phyloP scores from a whole-genome alignment of 2,888 invertebrate genomes.

The Cyclophora albipunctata region DNA sequence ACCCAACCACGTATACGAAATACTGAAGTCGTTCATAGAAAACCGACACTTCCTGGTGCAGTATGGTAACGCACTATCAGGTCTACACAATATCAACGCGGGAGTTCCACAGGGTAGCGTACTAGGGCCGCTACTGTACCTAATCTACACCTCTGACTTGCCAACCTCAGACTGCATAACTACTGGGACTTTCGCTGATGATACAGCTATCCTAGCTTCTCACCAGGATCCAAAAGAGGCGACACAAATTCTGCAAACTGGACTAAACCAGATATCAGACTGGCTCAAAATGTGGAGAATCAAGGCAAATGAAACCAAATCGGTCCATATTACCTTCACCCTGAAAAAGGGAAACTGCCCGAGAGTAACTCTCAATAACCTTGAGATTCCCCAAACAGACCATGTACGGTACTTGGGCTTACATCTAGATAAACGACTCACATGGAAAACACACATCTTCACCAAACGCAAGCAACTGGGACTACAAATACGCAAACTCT shows the following conservation, averaged over 20 bases:
- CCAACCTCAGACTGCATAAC: not conserved
- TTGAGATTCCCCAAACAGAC: conserved; percentile 2
- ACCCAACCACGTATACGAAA: not conserved
- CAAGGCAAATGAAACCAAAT: not conserved
- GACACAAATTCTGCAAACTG: not conserved
- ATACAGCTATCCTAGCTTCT: not conserved
- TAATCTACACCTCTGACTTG: not conserved
- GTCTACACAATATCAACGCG: no score
- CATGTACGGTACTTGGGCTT: conserved; percentile 16
- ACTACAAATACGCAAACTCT: conserved; percentile 1
- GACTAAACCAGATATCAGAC: not conserved
- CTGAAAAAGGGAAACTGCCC: not conserved
- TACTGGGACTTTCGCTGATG: not conserved
- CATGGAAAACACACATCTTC: conserved; percentile 17
- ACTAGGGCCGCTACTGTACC: conserved; percentile 8
- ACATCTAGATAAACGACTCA: conserved; percentile 13
- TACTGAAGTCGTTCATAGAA: conserved; percentile 9
- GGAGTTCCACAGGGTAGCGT: conserved; percentile 15
- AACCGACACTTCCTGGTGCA: conserved; percentile 6
- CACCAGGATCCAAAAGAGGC: not conserved
- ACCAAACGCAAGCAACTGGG: conserved; percentile 10
- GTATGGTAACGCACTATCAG: no score
- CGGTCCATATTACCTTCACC: not conserved
- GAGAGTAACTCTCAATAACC: not conserved
- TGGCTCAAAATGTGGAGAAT: conserved; percentile 2